phyloP scores from a whole-genome alignment of 2,797 vertebrate genomes.

The Etheostoma perlongum region DNA sequence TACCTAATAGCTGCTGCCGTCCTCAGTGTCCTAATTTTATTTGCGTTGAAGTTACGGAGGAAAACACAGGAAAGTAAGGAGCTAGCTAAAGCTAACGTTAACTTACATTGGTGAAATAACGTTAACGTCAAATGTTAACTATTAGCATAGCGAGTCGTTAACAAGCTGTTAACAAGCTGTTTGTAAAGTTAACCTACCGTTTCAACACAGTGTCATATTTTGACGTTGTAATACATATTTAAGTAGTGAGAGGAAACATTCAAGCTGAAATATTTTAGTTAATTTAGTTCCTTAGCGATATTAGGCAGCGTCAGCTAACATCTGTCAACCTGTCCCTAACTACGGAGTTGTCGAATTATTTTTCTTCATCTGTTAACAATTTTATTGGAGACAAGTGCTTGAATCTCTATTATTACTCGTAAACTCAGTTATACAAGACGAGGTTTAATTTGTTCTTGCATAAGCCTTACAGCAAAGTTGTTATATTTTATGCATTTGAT shows the following conservation, averaged over 20 bases:
- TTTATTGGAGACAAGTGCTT: neutral
- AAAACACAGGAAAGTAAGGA: constrained; percentile 79
- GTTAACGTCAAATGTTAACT: constrained; percentile 6
- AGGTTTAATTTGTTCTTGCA: no score
- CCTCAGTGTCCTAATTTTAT: constrained; percentile 79
- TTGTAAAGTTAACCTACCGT: neutral
- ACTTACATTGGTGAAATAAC: neutral
- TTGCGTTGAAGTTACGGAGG: constrained; percentile 78
- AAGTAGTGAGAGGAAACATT: neutral
- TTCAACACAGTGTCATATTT: no score
- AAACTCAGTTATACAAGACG: no score
- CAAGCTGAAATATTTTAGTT: fast-evolving
- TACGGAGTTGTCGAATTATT: constrained; percentile 10
- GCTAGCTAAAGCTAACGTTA: neutral
- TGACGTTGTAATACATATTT: fast-evolving
- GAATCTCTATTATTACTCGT: neutral
- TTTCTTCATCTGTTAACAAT: no score
- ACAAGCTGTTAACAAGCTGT: neutral
- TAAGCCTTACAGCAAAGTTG: no score
- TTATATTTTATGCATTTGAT: neutral
- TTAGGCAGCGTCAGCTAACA: constrained; percentile 23
- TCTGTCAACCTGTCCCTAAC: neutral
- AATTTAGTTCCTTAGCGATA: neutral
- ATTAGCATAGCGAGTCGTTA: neutral
- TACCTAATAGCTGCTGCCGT: constrained; percentile 79